Evolutionary conservation across 2,113 vertebrate species (phyloP).

Genomic region (Theristicus caerulescens): DNA sequence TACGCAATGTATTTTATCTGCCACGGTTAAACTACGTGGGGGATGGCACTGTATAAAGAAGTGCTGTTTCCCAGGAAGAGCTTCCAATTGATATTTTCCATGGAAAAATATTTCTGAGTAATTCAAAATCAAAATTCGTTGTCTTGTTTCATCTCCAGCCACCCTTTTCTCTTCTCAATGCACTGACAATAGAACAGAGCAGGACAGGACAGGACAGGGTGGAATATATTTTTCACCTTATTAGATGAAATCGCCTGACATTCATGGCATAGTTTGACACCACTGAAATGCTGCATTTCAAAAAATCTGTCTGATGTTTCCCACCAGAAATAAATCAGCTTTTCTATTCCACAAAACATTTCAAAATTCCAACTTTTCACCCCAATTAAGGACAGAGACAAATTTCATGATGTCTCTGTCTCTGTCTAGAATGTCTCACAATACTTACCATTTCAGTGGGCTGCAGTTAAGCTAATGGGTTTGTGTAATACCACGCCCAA

Average conservation of each 20-base stretch:
- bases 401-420: not conserved
- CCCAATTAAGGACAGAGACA: not conserved
- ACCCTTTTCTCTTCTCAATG: not conserved
- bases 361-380: slow-evolving; percentile 2
- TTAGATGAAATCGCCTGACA: not conserved
- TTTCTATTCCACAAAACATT: not conserved
- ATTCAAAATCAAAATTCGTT: not conserved
- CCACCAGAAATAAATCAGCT: not conserved
- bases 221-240: not conserved
- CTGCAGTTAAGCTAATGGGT: not conserved
- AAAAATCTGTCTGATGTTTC: not conserved
- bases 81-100: not conserved
- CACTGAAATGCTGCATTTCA: not conserved
- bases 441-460: not conserved
- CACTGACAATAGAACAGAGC: not conserved
- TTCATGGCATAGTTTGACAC: not conserved
- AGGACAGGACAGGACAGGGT: not conserved
- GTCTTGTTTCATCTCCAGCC: not conserved
- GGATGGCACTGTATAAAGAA: not conserved
- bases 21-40: rapidly evolving
- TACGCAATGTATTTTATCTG: rapidly evolving
- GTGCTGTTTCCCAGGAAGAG: not conserved
- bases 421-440: not conserved
- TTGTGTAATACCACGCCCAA: not conserved
- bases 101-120: not conserved